phyloP scores from a whole-genome alignment of 2,888 invertebrate species.

The Melinaea marsaeus region DNA sequence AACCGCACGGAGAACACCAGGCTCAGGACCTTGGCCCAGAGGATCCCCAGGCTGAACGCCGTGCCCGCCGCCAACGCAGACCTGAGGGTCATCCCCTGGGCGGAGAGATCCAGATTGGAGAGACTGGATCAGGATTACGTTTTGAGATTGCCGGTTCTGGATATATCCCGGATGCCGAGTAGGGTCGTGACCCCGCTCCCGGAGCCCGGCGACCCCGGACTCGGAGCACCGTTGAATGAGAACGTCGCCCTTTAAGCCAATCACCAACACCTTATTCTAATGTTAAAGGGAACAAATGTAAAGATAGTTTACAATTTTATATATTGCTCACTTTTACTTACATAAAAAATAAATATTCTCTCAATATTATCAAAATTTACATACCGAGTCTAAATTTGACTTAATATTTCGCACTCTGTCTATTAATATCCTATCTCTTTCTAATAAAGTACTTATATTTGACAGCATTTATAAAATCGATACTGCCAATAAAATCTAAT shows the following conservation, averaged over 20 bases:
- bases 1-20: conserved; percentile 50
- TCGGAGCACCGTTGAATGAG: no score
- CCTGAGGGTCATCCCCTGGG: conserved; percentile 55
- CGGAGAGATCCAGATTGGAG: conserved; percentile 47
- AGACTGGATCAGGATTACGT: conserved; percentile 59
- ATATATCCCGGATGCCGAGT: conserved; percentile 49
- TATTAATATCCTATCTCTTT: not conserved
- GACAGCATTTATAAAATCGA: conserved; percentile 2
- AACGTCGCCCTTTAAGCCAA: not conserved
- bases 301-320: conserved; percentile 1
- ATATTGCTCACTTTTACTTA: conserved; percentile 5
- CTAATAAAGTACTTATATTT: conserved; percentile 2
- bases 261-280: not conserved
- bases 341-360: not conserved
- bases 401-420: no score
- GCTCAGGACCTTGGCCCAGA: conserved; percentile 53
- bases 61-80: conserved; percentile 40
- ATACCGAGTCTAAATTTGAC: no score
- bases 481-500: conserved; percentile 3
- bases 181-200: conserved; percentile 41
- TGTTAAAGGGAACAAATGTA: conserved; percentile 2
- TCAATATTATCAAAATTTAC: no score
- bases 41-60: conserved; percentile 57
- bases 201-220: conserved; percentile 36
- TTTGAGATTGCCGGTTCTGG: conserved; percentile 53